Conservation (phyloP, 1,140 invertebrate species). For the Pseudomyrmex pallidus region DNA sequence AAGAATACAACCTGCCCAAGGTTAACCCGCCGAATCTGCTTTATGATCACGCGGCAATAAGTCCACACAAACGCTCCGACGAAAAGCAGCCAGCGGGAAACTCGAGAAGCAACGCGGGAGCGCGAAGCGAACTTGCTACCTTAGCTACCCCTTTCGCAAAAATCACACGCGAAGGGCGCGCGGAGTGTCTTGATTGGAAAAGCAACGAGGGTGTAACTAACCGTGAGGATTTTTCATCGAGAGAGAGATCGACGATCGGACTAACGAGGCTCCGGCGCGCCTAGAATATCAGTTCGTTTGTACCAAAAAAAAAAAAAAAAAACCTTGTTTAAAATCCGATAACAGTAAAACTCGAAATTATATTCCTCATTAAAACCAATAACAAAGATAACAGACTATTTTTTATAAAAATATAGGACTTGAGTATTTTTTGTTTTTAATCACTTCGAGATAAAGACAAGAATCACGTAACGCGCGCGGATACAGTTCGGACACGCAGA, state of each 20-base stretch:
- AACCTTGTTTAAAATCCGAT: too few species aligned
- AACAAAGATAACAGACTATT: too few species aligned
- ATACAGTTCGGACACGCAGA: too few species aligned
- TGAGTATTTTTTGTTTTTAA: too few species aligned
- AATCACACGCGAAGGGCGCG: constrained; percentile 45
- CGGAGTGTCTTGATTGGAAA: constrained; percentile 76
- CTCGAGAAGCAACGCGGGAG: constrained; percentile 21
- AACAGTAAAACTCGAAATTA: too few species aligned
- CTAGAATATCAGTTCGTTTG: constrained; percentile 78
- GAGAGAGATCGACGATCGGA: constrained; percentile 75
- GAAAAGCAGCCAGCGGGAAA: constrained; percentile 33
- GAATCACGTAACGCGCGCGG: too few species aligned
- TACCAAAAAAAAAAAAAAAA: constrained; percentile 51
- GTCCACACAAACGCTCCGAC: background rate
- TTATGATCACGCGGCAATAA: background rate
- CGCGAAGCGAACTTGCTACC: background rate
- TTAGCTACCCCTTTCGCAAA: constrained; percentile 49
- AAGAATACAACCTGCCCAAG: background rate
- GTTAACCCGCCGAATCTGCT: background rate
- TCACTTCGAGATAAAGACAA: too few species aligned
- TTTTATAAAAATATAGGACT: too few species aligned
- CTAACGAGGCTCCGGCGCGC: constrained; percentile 75
- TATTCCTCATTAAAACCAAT: too few species aligned
- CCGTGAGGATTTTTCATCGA: constrained; percentile 77
- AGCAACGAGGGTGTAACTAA: constrained; percentile 79